A percentile compares a stretch with the other conserved stretches of the same genome.
Conservation (phyloP, 2,113 vertebrate genomes). For the Ctenomys sociabilis region DNA sequence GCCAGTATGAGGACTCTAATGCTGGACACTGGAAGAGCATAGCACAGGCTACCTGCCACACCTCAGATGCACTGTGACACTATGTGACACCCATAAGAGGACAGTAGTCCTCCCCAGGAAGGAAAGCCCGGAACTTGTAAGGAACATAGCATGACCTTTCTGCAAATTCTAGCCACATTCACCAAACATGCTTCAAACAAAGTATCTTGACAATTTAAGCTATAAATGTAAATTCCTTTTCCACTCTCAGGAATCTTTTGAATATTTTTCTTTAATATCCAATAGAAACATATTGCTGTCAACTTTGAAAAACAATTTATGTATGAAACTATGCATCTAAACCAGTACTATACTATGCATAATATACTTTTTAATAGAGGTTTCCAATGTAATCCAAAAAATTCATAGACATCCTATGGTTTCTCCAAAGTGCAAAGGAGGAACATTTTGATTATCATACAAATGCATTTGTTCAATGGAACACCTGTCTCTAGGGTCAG, state of each 20-base stretch:
- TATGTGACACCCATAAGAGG: neutral
- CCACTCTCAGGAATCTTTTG: neutral
- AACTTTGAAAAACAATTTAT: conserved; percentile 60
- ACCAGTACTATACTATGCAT: neutral
- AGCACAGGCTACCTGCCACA: neutral
- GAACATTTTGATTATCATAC: neutral
- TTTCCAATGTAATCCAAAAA: conserved; percentile 65
- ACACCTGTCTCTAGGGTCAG: neutral
- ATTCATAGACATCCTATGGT: conserved; percentile 59
- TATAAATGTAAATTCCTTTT: conserved; percentile 35
- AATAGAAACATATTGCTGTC: conserved; percentile 63
- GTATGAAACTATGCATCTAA: neutral
- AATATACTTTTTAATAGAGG: conserved; percentile 17
- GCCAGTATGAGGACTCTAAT: conserved; percentile 11
- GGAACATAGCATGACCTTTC: neutral
- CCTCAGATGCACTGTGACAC: neutral
- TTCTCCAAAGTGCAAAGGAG: neutral
- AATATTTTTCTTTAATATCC: conserved; percentile 61
- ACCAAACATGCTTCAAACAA: neutral
- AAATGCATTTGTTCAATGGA: neutral
- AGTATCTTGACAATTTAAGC: neutral
- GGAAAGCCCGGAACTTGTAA: conserved; percentile 10
- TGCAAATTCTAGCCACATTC: neutral
- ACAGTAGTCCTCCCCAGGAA: neutral
- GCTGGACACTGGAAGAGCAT: neutral